phyloP scores from a whole-genome alignment of 2,888 invertebrate species.

The Tenthredo distinguenda region DNA sequence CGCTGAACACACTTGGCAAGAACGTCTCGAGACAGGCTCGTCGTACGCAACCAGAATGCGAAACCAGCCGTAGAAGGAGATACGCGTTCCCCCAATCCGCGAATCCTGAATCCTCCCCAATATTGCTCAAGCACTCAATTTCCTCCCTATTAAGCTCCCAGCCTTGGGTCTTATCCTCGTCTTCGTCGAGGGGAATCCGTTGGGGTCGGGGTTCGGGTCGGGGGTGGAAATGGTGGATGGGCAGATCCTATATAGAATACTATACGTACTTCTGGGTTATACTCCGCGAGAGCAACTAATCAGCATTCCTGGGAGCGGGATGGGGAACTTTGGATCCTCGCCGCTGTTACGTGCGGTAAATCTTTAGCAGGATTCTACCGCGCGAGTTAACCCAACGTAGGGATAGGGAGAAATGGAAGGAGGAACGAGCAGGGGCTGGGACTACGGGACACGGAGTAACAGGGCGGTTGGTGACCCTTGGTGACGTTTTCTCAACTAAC shows the following conservation, averaged over 20 bases:
- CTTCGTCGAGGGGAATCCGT: constrained; percentile 54
- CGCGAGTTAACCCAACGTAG: constrained; percentile 37
- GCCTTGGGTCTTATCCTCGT: constrained; percentile 58
- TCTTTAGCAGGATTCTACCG: constrained; percentile 73
- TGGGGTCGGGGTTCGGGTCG: constrained; percentile 36
- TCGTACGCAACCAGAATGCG: constrained; percentile 74
- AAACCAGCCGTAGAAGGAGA: constrained; percentile 73
- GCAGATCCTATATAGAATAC: constrained; percentile 50
- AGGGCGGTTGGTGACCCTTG: constrained; percentile 60
- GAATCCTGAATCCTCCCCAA: constrained; percentile 77
- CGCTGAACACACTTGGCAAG: constrained; percentile 61
- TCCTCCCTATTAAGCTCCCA: constrained; percentile 78
- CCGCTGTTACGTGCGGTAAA: constrained; percentile 76
- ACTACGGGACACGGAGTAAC: constrained; percentile 58
- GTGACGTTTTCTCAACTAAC: constrained; percentile 47
- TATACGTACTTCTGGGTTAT: constrained; percentile 30
- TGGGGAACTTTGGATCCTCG: constrained; percentile 69
- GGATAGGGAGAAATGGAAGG: constrained; percentile 1
- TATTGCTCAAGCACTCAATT: constrained; percentile 78
- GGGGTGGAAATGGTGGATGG: constrained; percentile 50
- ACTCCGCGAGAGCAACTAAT: constrained; percentile 73
- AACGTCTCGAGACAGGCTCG: constrained; percentile 63
- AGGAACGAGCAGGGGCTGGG: constrained; percentile 47
- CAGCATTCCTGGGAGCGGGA: constrained; percentile 72
- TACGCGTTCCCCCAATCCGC: constrained; percentile 64